Percentiles rank a stretch among this genome's conserved stretches.
These are phyloP conservation scores for Abrostola triplasia DNA, from an alignment of 2,888 invertebrate genomes.

Conservation along the genomic window DNA sequence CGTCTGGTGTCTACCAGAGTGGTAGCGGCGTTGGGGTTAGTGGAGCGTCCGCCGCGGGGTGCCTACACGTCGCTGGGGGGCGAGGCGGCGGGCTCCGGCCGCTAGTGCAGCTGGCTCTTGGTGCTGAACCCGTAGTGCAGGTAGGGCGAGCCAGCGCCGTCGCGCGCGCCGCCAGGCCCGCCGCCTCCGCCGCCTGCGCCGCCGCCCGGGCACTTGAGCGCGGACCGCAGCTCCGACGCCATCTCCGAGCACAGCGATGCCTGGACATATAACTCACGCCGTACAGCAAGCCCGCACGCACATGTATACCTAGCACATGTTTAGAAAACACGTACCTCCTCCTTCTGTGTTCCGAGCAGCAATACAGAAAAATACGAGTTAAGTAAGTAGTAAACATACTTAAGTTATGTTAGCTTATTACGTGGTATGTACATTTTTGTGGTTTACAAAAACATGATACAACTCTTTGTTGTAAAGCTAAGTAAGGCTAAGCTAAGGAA, in stretches of 20 bases:
- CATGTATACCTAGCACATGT: background rate
- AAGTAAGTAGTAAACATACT: conserved; percentile 11
- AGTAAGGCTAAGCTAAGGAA: conserved; percentile 21
- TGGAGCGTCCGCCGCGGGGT: conserved; percentile 52
- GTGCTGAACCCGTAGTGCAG: conserved; percentile 90
- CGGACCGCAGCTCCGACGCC: conserved; percentile 91
- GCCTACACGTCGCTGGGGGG: conserved; percentile 83
- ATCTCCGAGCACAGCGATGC: conserved; percentile 92
- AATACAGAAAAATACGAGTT: conserved; percentile 28
- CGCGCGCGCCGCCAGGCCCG: conserved; percentile 74
- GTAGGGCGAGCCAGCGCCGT: conserved; percentile 89
- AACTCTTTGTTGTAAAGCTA: conserved; percentile 16
- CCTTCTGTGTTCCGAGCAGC: conserved; percentile 71
- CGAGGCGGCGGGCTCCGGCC: conserved; percentile 80
- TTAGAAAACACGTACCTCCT: conserved; percentile 79
- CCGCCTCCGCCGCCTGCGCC: conserved; percentile 73
- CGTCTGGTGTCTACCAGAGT: conserved; percentile 13
- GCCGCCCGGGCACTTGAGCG: conserved; percentile 90
- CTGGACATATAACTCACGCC: conserved; percentile 73
- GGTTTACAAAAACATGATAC: background rate
- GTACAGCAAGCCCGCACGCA: background rate
- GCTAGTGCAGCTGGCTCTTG: conserved; percentile 86
- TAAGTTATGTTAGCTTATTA: background rate
- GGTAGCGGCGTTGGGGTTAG: conserved; percentile 18
- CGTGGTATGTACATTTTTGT: background rate